Evolutionary conservation across 2,113 vertebrate species (phyloP).

Genomic region (Plecturocebus donacophilus): DNA sequence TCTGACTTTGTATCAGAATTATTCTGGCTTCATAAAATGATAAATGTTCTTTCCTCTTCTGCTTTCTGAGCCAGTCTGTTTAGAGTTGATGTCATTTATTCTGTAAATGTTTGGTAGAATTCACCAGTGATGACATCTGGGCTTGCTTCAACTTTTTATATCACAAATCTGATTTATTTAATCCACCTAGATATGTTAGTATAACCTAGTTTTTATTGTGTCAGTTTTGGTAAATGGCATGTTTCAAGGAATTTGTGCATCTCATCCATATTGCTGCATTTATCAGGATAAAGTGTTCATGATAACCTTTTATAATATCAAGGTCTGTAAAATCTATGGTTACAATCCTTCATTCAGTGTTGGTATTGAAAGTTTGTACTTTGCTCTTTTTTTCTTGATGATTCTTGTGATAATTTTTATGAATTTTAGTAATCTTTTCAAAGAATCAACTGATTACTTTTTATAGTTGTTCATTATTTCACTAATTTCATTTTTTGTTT

Average conservation of each 20-base stretch:
- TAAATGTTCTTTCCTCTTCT: background rate
- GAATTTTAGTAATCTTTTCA: background rate
- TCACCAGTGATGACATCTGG: background rate
- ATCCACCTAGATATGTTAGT: background rate
- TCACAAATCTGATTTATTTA: background rate
- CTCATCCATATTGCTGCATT: background rate
- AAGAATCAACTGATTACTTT: background rate
- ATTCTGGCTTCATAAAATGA: background rate
- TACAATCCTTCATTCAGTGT: background rate
- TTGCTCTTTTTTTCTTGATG: background rate
- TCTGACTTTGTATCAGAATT: background rate
- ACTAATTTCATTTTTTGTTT: background rate
- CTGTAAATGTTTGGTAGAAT: background rate
- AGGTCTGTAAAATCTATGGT: background rate
- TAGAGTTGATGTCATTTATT: background rate
- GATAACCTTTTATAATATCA: background rate
- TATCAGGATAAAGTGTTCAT: background rate
- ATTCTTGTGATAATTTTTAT: background rate
- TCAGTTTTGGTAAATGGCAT: background rate
- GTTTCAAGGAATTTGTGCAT: background rate
- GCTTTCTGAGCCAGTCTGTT: background rate
- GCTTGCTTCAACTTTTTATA: background rate
- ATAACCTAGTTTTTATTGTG: background rate
- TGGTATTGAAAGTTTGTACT: background rate
- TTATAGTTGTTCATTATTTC: background rate